Evolutionary conservation across 2,113 vertebrate genomes (phyloP), one percentile per base, ranked within the genome.

Genomic region (Pollachius pollachius): DNA sequence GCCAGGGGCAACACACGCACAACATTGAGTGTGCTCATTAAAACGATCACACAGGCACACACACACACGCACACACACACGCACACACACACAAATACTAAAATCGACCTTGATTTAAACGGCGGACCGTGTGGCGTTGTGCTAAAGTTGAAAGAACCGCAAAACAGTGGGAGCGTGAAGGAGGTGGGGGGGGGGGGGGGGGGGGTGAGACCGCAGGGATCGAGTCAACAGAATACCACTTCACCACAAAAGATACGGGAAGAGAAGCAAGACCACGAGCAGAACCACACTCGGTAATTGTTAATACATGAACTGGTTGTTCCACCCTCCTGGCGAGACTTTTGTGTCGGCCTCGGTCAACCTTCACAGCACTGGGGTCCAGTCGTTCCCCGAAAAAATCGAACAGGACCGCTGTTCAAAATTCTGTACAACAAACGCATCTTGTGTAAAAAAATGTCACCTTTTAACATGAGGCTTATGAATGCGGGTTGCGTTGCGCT

Each of bases 21-120:
- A 34, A 23, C 62, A 34, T 63, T 63, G 12, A 64, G 11, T 18
- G 52, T 11, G 19, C 64, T 21, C 11, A 11, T 52, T 17, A 17
- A 65, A 12, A 19, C 9, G 9, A 41, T 48, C 62, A 63, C 62
- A 63, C 62, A 63, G 23, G 34, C 62, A 63, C 63, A 48, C 37
- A 65, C 37, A 65, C 37, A 65, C 64, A 48, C 64, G 65, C 41
- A 52, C 64, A 66, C 64, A 66, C 41, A 66, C 64, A 66, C 64
- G n/a, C 52, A 67, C 15, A 56, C 48, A 67, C 65, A 57, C 65
- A 56, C 52, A 67, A 48, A 67, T n/a, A 57, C 65, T 21, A 16
- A 52, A 2, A 62, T 13, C 23, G 60, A 62, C 60, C 60, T 62
- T 62, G 60, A 62, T 23, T 62, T 25, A 62, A 62, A 62, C 11